Conservation (phyloP, 2,888 invertebrate genomes). For the Antheraea yamamai region DNA sequence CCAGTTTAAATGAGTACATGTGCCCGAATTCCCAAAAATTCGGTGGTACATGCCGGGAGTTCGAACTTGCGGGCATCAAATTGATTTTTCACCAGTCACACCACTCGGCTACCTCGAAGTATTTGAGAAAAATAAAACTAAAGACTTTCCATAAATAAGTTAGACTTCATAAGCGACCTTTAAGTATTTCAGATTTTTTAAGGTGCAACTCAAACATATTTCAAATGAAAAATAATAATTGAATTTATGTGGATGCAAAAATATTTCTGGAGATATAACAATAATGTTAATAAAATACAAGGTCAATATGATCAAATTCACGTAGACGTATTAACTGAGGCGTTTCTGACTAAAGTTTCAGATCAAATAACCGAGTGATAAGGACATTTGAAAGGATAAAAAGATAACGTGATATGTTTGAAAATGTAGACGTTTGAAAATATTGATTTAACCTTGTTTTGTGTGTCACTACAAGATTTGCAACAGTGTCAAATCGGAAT, state of each 20-base stretch:
- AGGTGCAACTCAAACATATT: neutral
- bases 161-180: too few relatives aligned
- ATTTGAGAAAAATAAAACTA: too few relatives aligned
- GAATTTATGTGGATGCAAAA: neutral
- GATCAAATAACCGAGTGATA: conserved; percentile 28
- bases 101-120: too few relatives aligned
- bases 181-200: neutral
- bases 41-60: too few relatives aligned
- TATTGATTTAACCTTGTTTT: conserved; percentile 7
- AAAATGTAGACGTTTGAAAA: conserved; percentile 14
- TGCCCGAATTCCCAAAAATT: too few relatives aligned
- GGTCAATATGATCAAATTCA: conserved; percentile 39
- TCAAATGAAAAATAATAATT: neutral
- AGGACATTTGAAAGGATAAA: conserved; percentile 19
- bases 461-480: neutral
- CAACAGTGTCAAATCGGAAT: neutral
- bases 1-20: too few relatives aligned
- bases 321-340: conserved; percentile 27
- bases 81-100: too few relatives aligned
- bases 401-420: conserved; percentile 8
- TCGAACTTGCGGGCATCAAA: too few relatives aligned
- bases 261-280: conserved; percentile 26
- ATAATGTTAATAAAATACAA: conserved; percentile 35
- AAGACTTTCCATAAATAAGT: too few relatives aligned
- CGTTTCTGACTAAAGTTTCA: conserved; percentile 28